These are phyloP conservation scores for Aphis gossypii DNA, from an alignment of 1,140 invertebrate species.

Conservation along the genomic window DNA sequence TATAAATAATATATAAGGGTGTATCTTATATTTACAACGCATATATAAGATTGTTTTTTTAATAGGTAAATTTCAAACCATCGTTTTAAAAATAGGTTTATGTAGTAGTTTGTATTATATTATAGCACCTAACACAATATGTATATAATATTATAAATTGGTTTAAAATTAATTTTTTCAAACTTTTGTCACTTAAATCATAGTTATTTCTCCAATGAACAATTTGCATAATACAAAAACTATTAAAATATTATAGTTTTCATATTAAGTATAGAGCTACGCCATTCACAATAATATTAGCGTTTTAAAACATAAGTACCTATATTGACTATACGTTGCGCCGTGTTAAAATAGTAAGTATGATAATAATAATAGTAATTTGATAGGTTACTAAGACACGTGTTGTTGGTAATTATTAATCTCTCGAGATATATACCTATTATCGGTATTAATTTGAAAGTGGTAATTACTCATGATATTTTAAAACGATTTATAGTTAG, in stretches of 20 bases:
- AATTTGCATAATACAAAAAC: not conserved
- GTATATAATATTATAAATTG: too few relatives aligned
- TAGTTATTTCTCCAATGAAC: not conserved
- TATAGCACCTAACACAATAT: too few relatives aligned
- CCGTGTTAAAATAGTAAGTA: not conserved
- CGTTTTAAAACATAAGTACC: not conserved
- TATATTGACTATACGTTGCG: not conserved
- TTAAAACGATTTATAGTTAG: too few relatives aligned
- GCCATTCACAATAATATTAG: not conserved
- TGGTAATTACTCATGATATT: too few relatives aligned
- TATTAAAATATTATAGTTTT: not conserved
- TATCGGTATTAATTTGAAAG: too few relatives aligned
- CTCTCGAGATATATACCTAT: too few relatives aligned
- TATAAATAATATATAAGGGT: not conserved
- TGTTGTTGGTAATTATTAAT: too few relatives aligned
- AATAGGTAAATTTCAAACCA: not conserved
- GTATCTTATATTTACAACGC: not conserved
- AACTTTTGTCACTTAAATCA: not conserved
- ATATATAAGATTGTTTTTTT: not conserved
- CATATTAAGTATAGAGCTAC: too few relatives aligned
- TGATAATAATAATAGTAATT: too few relatives aligned
- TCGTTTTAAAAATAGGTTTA: not conserved
- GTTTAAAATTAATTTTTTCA: not conserved
- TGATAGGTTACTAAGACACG: too few relatives aligned
- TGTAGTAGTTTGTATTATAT: too few relatives aligned